Base-by-base conservation (phyloP, 2,797 vertebrate genomes). In the Melanotaenia boesemani region DNA sequence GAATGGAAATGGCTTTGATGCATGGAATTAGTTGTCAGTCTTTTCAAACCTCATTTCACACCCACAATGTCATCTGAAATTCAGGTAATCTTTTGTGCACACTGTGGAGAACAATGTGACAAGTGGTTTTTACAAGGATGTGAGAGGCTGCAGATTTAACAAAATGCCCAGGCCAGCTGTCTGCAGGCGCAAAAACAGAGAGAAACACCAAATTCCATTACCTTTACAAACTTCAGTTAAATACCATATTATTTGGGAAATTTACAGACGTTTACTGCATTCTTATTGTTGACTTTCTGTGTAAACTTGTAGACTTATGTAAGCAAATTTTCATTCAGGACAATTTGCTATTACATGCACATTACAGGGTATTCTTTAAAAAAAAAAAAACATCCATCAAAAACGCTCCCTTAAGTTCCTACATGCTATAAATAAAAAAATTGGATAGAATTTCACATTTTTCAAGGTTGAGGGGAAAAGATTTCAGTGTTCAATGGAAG, bases 41-140 rank as follows among this genome's bases (percentile, higher is more conserved):
- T 82, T 86, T 80, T 73, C 71, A 77, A 77, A 81, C 63, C 66
- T 63, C 24, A 70, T 84, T 87, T 75, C 24, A 70, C 10, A 48
- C 6, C 32, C 30, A 22, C 41, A 86, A 78, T 75, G 65, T 76
- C 80, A 82, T 67, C 63, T 82, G 60, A 63, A 77, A 70, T 86
- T 70, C 83, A 80, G 68, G 71, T 61, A 79, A 76, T 85, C 76
- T 77, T 73, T 65, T 73, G 20, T 39, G 56, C 64, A 59, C 73
- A 74, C 15, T 73, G 22, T 55, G 65, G 52, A 68, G 37, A 70
- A 69, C 37, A 72, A 58, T 66, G 66, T 71, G 54, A 78, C 52
- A 71, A 67, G 65, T 37, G 59, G 48, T 77, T 83, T 83, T 2
- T 36, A 68, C 28, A 52, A 71, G 24, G 50, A 72, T 61, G 59